phyloP scores from a whole-genome alignment of 2,113 vertebrate species.

The Hippocampus barbouri region DNA sequence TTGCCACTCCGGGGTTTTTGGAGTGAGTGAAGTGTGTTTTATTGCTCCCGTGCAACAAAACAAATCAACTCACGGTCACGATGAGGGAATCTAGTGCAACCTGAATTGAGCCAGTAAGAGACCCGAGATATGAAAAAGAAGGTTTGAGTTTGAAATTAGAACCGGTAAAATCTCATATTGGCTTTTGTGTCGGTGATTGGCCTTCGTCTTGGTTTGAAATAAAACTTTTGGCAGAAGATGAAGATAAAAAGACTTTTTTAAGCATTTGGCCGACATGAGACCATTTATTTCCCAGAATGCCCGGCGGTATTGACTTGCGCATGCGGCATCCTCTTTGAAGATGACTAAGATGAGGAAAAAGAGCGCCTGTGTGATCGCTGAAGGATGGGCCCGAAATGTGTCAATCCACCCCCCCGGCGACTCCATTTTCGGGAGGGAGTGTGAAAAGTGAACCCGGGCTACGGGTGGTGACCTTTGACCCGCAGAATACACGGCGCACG shows the following conservation, averaged over 20 bases:
- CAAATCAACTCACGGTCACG: background rate
- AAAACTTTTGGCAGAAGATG: slow-evolving; percentile 1
- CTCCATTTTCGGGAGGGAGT: background rate
- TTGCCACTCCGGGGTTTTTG: background rate
- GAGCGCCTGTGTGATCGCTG: background rate
- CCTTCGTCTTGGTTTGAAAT: background rate
- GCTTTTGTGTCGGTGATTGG: background rate
- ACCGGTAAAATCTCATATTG: background rate
- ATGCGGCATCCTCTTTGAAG: too few species aligned
- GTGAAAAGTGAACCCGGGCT: slow-evolving; percentile 5
- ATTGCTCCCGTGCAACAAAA: background rate
- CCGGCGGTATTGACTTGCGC: too few species aligned
- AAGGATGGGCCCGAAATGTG: background rate
- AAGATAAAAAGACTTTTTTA: background rate
- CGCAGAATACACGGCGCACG: background rate
- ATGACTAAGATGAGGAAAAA: background rate
- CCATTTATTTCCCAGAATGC: too few species aligned
- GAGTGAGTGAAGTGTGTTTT: background rate
- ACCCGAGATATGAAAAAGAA: background rate
- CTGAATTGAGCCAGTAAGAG: background rate
- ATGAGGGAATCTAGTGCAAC: background rate
- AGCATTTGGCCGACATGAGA: too few species aligned
- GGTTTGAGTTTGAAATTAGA: background rate
- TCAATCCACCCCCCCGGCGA: background rate
- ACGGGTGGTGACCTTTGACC: slow-evolving; percentile 3